These are phyloP conservation scores for Apis cerana DNA, from an alignment of 1,140 invertebrate species.

Conservation along the genomic window DNA sequence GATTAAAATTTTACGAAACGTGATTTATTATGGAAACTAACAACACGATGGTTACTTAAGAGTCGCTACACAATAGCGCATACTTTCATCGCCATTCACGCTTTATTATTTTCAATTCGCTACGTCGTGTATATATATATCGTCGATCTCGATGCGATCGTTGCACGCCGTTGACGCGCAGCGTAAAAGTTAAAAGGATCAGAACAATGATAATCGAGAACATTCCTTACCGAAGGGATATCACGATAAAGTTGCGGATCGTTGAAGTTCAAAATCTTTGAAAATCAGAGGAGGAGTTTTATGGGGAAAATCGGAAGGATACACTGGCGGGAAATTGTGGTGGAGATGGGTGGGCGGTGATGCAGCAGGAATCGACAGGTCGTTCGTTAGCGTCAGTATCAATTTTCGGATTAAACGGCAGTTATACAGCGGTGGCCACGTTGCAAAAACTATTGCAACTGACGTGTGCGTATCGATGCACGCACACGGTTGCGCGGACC, in stretches of 20 bases:
- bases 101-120: no score
- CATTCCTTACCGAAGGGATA: neutral
- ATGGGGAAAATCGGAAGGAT: conserved; percentile 2
- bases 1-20: no score
- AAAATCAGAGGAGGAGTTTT: neutral
- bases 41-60: no score
- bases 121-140: no score
- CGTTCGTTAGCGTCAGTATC: conserved; percentile 63
- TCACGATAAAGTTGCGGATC: neutral
- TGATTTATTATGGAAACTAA: no score
- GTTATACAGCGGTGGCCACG: conserved; percentile 37
- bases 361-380: conserved; percentile 57
- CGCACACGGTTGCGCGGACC: no score
- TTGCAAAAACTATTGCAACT: conserved; percentile 50
- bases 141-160: no score
- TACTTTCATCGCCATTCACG: no score
- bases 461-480: neutral
- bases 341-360: neutral
- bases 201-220: neutral
- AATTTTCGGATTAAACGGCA: conserved; percentile 60
- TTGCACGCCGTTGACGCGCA: no score
- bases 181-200: no score
- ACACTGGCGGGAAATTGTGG: conserved; percentile 20
- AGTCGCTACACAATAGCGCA: no score
- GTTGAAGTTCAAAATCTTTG: conserved; percentile 17